A percentile compares a stretch with the other conserved stretches of the same genome.
phyloP scores from a whole-genome alignment of 2,113 vertebrate species.

The Spheniscus mendiculus region DNA sequence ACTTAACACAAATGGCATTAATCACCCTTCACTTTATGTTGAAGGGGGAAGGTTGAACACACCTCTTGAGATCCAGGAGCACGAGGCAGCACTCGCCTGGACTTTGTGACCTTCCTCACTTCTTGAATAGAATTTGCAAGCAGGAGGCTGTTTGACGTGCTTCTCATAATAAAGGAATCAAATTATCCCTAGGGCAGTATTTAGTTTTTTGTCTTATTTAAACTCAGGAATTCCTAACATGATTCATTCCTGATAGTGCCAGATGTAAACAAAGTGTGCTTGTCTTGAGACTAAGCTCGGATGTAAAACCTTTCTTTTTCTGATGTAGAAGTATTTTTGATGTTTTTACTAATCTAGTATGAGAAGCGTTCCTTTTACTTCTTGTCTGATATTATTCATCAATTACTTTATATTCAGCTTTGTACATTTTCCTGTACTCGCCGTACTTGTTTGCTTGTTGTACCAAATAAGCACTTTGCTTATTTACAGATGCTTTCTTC shows the following conservation, averaged over 20 bases:
- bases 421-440: background rate
- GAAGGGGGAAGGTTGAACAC: background rate
- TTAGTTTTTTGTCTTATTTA: background rate
- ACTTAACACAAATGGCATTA: background rate
- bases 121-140: background rate
- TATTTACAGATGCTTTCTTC: background rate
- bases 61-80: background rate
- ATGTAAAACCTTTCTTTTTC: fast-evolving
- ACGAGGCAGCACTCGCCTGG: background rate
- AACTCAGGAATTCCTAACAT: background rate
- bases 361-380: background rate
- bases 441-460: background rate
- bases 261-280: background rate
- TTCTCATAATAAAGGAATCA: background rate
- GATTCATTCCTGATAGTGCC: background rate
- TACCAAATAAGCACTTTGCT: background rate
- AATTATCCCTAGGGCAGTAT: background rate
- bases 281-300: background rate
- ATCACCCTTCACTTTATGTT: background rate
- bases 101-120: background rate
- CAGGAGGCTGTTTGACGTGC: background rate
- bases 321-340: background rate
- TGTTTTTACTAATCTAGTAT: background rate
- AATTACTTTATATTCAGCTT: background rate
- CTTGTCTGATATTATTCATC: background rate